A percentile compares a stretch with the other conserved stretches of the same genome.
These are phyloP conservation scores for Anas platyrhynchos DNA, from an alignment of 2,113 vertebrate genomes.

Conservation along the genomic window DNA sequence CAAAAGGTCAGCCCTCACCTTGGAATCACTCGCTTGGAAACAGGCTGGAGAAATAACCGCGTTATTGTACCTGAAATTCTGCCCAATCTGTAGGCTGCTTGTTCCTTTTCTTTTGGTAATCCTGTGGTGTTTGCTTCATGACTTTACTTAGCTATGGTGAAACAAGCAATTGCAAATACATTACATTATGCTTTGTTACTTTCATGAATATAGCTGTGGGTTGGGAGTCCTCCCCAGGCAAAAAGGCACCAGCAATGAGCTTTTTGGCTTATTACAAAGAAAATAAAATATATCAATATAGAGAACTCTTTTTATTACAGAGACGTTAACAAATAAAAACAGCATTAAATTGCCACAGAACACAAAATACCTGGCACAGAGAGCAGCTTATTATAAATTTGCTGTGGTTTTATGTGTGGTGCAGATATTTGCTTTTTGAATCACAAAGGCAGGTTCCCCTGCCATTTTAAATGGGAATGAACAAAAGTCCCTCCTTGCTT, in stretches of 20 bases:
- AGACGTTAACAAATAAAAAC: conserved; percentile 68
- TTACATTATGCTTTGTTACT: neutral
- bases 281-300: conserved; percentile 56
- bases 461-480: neutral
- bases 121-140: neutral
- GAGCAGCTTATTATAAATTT: conserved; percentile 44
- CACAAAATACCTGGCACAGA: conserved; percentile 58
- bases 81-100: neutral
- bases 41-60: neutral
- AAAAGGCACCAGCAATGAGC: conserved; percentile 70
- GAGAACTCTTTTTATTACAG: conserved; percentile 59
- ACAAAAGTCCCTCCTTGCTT: neutral
- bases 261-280: conserved; percentile 57
- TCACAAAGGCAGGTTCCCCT: neutral
- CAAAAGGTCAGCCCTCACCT: neutral
- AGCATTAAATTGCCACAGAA: conserved; percentile 60
- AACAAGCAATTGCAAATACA: neutral
- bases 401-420: conserved; percentile 15
- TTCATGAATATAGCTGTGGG: neutral
- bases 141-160: neutral
- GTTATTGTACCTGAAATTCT: neutral
- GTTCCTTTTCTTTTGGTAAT: neutral
- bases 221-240: conserved; percentile 37
- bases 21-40: neutral
- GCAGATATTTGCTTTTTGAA: conserved; percentile 3